phyloP scores from a whole-genome alignment of 2,113 vertebrate genomes.

The Chionomys nivalis region DNA sequence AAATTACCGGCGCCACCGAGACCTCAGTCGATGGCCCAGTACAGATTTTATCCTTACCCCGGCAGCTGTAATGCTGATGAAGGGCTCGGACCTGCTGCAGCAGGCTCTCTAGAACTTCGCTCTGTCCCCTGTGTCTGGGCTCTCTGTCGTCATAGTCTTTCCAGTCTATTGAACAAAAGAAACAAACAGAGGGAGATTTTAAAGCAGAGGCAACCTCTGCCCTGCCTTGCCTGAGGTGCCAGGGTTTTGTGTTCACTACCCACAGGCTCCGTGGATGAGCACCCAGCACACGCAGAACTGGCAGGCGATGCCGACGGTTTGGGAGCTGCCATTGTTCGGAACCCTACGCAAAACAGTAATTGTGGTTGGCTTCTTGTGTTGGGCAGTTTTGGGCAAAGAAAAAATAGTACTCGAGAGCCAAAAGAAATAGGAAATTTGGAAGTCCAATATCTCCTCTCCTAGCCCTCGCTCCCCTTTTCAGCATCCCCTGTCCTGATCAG shows the following conservation, averaged over 20 bases:
- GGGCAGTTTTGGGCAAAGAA: slow-evolving; percentile 66
- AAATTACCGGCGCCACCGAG: slow-evolving; percentile 95
- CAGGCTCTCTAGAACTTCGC: slow-evolving; percentile 94
- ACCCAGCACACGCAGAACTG: not conserved
- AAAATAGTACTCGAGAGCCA: slow-evolving; percentile 67
- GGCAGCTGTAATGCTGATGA: slow-evolving; percentile 92
- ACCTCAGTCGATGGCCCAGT: slow-evolving; percentile 89
- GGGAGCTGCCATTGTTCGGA: slow-evolving; percentile 64
- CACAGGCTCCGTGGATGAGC: slow-evolving; percentile 29
- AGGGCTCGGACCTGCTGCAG: slow-evolving; percentile 95
- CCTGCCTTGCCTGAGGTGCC: not conserved
- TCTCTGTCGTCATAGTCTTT: slow-evolving; percentile 93
- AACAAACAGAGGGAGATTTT: slow-evolving; percentile 85
- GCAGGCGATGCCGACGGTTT: not conserved
- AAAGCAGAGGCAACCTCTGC: slow-evolving; percentile 73
- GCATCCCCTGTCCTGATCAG: not conserved
- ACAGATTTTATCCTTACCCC: slow-evolving; percentile 92
- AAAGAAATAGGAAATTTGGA: slow-evolving; percentile 59
- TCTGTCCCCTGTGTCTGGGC: slow-evolving; percentile 91
- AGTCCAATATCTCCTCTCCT: not conserved
- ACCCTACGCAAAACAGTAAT: slow-evolving; percentile 68
- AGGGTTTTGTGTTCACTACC: not conserved
- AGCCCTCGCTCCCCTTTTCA: not conserved
- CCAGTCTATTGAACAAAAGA: slow-evolving; percentile 93
- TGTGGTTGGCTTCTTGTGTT: slow-evolving; percentile 68